Base-by-base conservation (phyloP, 2,113 vertebrate genomes). In the Illadopsis cleaveri region DNA sequence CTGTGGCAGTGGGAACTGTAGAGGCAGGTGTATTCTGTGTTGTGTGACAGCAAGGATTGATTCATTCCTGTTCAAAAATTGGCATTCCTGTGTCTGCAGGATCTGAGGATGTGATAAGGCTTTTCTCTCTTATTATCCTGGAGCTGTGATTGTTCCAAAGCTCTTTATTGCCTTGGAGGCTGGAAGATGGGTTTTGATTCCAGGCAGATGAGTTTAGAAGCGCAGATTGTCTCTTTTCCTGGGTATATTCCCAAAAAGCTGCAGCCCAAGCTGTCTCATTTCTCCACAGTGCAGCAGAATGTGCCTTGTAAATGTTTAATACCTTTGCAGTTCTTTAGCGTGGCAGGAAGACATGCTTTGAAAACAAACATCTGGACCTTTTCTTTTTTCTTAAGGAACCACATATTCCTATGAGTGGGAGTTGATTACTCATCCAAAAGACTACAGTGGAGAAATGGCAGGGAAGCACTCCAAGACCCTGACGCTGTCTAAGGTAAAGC, bases 391-490 rank as follows among this genome's bases (percentile, higher is more conserved):
- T 84, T 12, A 96, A 99, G 99, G 98, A 94, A 98, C 97, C 47
- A 97, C 93, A 95, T 99, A 99, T 96, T 97, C 85, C 70, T 99
- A 99, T 90, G 98, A 99, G 82, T 99, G 99, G 99, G 98, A 98
- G 50, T 93, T 99, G 96, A 99, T 98, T 86, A 99, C 99, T 65
- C 99, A 99, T 95, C 99, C 99, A 64, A 98, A 97, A 96, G 99
- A 99, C 97, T 99, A 99, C 97, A 98, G 99, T 76, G 99, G 99
- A 56, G 99, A 98, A 96, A 99, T 99, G 99, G 99, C 98, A 97
- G 99, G 98, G 61, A 98, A 99, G 61, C 98, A 98, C 96, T 98
- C 98, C 58, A 97, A 95, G 92, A 98, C 98, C 3, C 98, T 99
- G 28, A 99, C 98, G 77, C 98, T 99, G 45, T 99, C 99, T 96